phyloP scores from a whole-genome alignment of 2,888 invertebrate species.

The Platycheirus albimanus region DNA sequence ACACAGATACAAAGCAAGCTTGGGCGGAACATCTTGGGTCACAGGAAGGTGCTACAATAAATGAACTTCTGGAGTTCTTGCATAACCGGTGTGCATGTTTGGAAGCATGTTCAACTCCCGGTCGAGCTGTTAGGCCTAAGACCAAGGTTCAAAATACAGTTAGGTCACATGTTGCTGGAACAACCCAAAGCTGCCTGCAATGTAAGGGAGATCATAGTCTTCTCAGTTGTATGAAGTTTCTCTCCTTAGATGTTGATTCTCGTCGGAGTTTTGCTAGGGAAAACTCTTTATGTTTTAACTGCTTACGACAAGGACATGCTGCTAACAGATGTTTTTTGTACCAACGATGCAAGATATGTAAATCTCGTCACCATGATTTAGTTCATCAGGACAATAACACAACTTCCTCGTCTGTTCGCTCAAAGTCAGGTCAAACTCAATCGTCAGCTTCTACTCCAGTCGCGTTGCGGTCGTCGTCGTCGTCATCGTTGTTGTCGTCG shows the following conservation, averaged over 20 bases:
- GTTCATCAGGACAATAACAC: too few species aligned
- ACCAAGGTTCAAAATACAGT: conserved; percentile 3
- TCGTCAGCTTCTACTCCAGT: background rate
- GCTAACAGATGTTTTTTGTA: conserved; percentile 7
- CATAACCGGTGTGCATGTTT: too few species aligned
- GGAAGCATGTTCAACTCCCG: conserved; percentile 20
- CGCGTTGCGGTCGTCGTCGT: background rate
- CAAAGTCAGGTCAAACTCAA: background rate
- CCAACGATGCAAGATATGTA: conserved; percentile 10
- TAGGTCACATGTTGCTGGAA: conserved; percentile 21
- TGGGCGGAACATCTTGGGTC: conserved; percentile 22
- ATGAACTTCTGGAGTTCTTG: conserved; percentile 30
- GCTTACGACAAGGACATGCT: conserved; percentile 11
- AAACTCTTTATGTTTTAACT: conserved; percentile 36
- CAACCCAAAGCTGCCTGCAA: background rate
- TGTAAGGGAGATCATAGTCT: too few species aligned
- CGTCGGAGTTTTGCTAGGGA: too few species aligned
- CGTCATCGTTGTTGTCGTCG: too few species aligned
- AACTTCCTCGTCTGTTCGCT: background rate
- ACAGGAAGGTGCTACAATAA: conserved; percentile 18
- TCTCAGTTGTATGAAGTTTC: conserved; percentile 18
- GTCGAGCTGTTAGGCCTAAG: background rate
- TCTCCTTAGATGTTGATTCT: background rate
- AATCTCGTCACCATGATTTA: too few species aligned
- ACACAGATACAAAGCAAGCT: conserved; percentile 24